These are phyloP conservation scores for Crotalus helleri DNA, from an alignment of 2,113 vertebrate genomes.

Conservation along the genomic window DNA sequence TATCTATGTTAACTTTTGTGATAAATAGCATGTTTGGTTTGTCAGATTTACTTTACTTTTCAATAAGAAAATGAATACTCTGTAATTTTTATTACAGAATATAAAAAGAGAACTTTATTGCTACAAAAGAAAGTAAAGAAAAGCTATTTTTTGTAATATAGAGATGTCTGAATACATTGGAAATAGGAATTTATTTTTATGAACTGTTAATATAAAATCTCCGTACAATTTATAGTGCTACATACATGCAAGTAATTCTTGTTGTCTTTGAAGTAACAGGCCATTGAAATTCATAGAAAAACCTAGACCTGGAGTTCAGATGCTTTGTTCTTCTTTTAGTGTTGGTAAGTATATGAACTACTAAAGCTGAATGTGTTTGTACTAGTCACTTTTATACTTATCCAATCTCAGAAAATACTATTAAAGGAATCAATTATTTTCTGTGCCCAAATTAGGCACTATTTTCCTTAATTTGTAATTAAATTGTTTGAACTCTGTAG, in stretches of 20 bases:
- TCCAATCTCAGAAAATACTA: neutral
- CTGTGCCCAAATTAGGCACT: neutral
- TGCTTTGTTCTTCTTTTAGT: slow-evolving; percentile 95
- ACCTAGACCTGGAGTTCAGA: slow-evolving; percentile 90
- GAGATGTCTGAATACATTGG: neutral
- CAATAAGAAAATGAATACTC: neutral
- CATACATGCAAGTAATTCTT: slow-evolving; percentile 16
- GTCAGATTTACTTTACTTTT: neutral
- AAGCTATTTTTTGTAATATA: neutral
- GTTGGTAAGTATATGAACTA: slow-evolving; percentile 75
- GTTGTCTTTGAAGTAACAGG: slow-evolving; percentile 74
- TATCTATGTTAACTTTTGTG: neutral
- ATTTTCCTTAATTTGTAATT: no score
- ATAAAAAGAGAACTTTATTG: neutral
- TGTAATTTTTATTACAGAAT: neutral
- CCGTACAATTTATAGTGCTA: neutral
- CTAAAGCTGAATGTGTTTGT: neutral
- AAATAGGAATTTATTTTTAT: neutral
- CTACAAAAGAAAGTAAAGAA: neutral
- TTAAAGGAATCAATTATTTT: neutral
- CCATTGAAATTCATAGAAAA: slow-evolving; percentile 93
- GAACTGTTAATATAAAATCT: neutral
- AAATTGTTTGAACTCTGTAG: neutral
- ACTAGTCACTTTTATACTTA: neutral
- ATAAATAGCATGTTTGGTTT: neutral